phyloP scores from a whole-genome alignment of 2,888 invertebrate species.

The Spisula solida region DNA sequence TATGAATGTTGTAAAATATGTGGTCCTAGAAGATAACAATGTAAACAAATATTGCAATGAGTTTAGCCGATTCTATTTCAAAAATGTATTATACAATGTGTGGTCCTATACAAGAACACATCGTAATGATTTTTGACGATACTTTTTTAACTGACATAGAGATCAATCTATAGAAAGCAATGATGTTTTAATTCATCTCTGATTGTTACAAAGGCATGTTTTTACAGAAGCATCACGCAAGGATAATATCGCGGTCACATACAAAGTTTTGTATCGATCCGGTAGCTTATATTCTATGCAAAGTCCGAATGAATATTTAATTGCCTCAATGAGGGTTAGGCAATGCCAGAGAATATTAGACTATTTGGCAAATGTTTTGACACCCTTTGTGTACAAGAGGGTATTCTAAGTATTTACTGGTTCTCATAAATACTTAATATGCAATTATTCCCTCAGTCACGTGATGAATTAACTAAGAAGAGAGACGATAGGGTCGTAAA shows the following conservation, averaged over 20 bases:
- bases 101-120: too few relatives aligned
- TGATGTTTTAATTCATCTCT: neutral
- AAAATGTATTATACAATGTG: too few relatives aligned
- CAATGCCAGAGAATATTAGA: neutral
- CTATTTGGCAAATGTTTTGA: neutral
- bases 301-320: conserved; percentile 6
- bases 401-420: neutral
- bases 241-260: neutral
- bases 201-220: neutral
- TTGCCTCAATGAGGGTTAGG: neutral
- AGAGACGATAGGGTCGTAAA: neutral
- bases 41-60: neutral
- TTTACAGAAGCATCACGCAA: neutral
- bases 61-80: too few relatives aligned
- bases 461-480: neutral
- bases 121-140: neutral
- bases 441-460: neutral
- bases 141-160: neutral
- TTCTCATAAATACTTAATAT: conserved; percentile 22
- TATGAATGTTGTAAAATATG: neutral
- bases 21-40: neutral
- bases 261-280: neutral
- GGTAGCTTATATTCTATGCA: neutral
- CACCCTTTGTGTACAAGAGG: neutral
- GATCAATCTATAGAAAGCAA: neutral